phyloP scores from a whole-genome alignment of 2,113 vertebrate genomes.

The Dryoscopus gambensis region DNA sequence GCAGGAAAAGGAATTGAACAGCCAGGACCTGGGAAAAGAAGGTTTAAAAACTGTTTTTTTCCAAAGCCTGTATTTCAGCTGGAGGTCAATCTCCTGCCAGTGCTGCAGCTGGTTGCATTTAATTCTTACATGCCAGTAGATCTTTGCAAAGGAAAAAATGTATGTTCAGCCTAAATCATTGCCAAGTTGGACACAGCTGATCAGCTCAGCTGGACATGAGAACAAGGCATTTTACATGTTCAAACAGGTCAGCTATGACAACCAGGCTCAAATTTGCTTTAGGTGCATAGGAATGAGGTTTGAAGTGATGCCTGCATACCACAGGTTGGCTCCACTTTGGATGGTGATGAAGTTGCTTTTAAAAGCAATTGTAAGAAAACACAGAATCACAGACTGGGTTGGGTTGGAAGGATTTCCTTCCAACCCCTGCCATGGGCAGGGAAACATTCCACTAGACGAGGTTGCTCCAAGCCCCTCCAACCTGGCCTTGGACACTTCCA shows the following conservation, averaged over 20 bases:
- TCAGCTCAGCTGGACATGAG: background rate
- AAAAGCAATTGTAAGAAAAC: background rate
- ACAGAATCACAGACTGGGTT: background rate
- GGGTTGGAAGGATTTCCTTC: background rate
- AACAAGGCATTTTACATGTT: background rate
- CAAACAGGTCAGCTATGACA: background rate
- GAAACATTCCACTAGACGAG: background rate
- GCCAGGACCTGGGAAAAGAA: conserved; percentile 79
- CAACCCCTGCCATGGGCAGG: background rate
- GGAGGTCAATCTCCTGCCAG: background rate
- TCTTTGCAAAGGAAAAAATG: background rate
- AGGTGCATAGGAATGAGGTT: background rate
- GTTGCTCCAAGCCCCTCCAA: background rate
- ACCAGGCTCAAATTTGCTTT: background rate
- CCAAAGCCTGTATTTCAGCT: background rate
- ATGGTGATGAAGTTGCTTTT: background rate
- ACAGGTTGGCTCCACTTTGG: background rate
- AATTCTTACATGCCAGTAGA: background rate
- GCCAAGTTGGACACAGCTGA: background rate
- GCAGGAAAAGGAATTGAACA: conserved; percentile 88
- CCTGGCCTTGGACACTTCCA: background rate
- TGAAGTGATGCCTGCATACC: background rate
- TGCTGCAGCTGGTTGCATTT: background rate
- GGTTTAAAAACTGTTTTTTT: background rate
- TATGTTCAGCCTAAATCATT: background rate